Conservation (phyloP, 2,797 vertebrate species). For the Huso huso region DNA sequence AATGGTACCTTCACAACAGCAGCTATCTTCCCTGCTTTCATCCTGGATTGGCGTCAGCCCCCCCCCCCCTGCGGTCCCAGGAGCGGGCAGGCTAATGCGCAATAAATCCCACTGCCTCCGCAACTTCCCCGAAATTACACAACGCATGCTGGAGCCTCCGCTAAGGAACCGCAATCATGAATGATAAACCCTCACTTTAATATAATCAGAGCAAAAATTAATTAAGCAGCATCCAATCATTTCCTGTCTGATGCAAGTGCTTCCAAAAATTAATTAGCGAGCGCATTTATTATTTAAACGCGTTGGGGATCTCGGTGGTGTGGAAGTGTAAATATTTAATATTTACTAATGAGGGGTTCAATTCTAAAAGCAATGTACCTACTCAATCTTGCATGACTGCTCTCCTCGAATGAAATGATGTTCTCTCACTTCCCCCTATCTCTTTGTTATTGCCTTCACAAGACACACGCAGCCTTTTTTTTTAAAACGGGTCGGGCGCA, state of each 20-base stretch:
- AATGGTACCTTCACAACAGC: too few species aligned
- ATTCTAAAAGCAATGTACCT: conserved; percentile 18
- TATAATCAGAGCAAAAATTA: conserved; percentile 20
- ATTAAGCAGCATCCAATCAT: conserved; percentile 16
- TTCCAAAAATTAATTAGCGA: conserved; percentile 26
- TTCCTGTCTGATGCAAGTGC: conserved; percentile 23
- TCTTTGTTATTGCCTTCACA: too few species aligned
- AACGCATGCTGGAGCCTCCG: conserved; percentile 6
- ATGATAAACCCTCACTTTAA: conserved; percentile 9
- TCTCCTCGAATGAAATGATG: conserved; percentile 3
- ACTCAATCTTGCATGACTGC: conserved; percentile 11
- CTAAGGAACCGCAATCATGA: conserved; percentile 16
- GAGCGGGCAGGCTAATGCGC: too few species aligned
- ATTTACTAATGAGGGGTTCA: conserved; percentile 23
- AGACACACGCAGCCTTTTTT: too few species aligned
- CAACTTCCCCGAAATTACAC: not conserved
- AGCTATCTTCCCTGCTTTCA: too few species aligned
- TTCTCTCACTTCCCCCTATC: not conserved
- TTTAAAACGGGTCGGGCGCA: too few species aligned
- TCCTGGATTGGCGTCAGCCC: too few species aligned
- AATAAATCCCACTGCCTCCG: not conserved
- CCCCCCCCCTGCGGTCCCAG: too few species aligned
- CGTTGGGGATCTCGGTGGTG: conserved; percentile 15
- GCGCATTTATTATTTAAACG: conserved; percentile 22
- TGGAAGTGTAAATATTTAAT: conserved; percentile 27